These are phyloP conservation scores for Sula dactylatra DNA, from an alignment of 2,113 vertebrate genomes.

Conservation along the genomic window DNA sequence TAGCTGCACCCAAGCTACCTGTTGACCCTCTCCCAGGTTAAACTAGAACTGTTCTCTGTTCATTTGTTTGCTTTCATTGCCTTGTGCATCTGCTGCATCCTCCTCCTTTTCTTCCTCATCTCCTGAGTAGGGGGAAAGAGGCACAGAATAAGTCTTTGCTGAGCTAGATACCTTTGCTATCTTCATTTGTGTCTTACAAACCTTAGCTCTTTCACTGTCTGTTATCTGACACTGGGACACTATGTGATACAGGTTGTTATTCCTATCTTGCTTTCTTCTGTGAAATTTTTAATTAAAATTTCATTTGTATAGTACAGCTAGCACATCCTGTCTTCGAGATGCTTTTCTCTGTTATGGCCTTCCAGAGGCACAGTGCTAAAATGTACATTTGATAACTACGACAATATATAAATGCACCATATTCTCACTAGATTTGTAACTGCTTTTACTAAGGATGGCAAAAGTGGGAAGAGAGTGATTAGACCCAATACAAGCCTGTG, in stretches of 20 bases:
- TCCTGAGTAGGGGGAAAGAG: background rate
- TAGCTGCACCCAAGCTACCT: background rate
- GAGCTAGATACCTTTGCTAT: background rate
- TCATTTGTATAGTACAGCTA: background rate
- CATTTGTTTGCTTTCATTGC: background rate
- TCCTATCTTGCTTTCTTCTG: background rate
- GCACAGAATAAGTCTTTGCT: background rate
- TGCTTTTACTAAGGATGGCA: background rate
- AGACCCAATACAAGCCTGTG: background rate
- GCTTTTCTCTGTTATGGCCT: background rate
- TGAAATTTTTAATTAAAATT: background rate
- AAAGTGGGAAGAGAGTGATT: background rate
- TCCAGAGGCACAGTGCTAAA: background rate
- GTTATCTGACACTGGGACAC: background rate
- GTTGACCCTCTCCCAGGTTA: background rate
- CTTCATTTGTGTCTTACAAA: background rate
- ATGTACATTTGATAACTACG: background rate
- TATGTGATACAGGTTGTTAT: background rate
- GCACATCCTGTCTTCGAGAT: background rate
- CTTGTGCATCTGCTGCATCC: background rate
- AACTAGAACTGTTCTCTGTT: background rate
- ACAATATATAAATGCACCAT: background rate
- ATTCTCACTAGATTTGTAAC: background rate
- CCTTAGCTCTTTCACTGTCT: background rate
- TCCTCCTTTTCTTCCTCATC: background rate